Evolutionary conservation across 2,797 vertebrate species (phyloP).

Genomic region (Trichosurus vulpecula): DNA sequence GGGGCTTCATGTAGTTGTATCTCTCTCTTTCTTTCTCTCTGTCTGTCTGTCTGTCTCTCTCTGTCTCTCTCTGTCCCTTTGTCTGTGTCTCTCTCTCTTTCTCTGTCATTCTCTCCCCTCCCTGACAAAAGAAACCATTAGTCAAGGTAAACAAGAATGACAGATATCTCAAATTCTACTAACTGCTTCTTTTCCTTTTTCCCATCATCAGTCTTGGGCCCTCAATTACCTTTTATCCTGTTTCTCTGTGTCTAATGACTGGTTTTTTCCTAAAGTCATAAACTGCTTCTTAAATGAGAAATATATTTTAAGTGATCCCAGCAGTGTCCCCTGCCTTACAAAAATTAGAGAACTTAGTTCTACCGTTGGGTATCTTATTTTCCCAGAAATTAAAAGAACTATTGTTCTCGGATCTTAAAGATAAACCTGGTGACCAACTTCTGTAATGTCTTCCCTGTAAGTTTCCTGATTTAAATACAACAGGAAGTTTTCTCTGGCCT

Average conservation of each 20-base stretch:
- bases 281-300: background rate
- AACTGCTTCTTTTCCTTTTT: background rate
- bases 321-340: background rate
- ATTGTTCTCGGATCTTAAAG: background rate
- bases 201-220: background rate
- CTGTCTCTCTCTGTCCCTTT: no score
- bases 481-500: conserved; percentile 3
- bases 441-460: background rate
- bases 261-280: background rate
- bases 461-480: background rate
- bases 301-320: background rate
- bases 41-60: no score
- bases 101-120: no score
- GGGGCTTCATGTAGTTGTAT: background rate
- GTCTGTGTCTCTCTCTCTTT: no score
- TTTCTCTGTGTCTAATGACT: background rate
- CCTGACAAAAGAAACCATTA: no score
- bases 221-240: background rate
- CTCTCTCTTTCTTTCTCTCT: background rate
- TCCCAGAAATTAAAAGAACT: background rate
- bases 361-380: background rate
- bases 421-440: background rate
- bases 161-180: background rate
- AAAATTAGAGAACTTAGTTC: background rate
- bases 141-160: background rate